Evolutionary conservation across 92 coral and sea anemone genomes (phyloP).

Genomic region (Phenganax subtilis): DNA sequence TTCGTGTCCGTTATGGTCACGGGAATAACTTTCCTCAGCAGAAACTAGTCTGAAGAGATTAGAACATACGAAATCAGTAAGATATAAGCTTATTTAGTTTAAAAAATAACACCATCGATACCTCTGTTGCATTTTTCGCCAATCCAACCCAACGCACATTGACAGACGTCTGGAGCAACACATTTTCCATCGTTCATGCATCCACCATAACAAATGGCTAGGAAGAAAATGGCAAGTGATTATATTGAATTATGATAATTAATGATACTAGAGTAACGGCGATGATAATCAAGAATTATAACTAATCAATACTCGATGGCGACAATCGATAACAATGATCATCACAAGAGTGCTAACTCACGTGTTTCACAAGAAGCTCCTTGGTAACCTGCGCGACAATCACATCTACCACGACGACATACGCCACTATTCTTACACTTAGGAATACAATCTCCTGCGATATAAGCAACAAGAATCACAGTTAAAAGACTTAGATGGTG

Average conservation of each 20-base stretch:
- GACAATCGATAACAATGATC: not conserved
- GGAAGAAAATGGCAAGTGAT: not conserved
- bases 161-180: slow-evolving; percentile 44
- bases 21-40: no score
- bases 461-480: not conserved
- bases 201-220: slow-evolving; percentile 60
- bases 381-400: slow-evolving; percentile 45
- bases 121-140: slow-evolving; percentile 38
- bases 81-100: not conserved
- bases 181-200: slow-evolving; percentile 64
- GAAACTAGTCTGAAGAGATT: no score
- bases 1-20: no score
- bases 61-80: no score
- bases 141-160: slow-evolving; percentile 45
- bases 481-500: not conserved
- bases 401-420: slow-evolving; percentile 51
- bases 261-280: not conserved
- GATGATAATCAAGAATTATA: not conserved
- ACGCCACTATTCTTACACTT: slow-evolving; percentile 51
- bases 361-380: slow-evolving; percentile 56
- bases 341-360: not conserved
- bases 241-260: not conserved
- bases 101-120: slow-evolving; percentile 6
- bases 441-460: slow-evolving; percentile 48
- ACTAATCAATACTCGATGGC: not conserved